Evolutionary conservation across 1,140 invertebrate species (phyloP).

Genomic region (Lepidurus arcticus): DNA sequence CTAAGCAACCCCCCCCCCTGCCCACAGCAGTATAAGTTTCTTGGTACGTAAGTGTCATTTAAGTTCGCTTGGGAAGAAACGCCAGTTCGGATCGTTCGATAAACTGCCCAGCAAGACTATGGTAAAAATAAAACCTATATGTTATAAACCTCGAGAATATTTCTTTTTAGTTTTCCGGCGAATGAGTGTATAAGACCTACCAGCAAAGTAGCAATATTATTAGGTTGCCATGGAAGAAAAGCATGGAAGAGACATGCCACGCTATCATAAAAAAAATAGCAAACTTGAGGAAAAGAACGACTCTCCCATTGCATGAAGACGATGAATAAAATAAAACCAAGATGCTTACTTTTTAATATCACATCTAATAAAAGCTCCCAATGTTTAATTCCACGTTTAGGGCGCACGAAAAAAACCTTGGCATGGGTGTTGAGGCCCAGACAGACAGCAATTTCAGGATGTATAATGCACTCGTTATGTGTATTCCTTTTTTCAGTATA

Average conservation of each 20-base stretch:
- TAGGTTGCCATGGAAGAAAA: constrained; percentile 4
- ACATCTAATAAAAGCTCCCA: background rate
- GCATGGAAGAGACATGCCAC: background rate
- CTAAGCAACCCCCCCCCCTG: too few relatives aligned
- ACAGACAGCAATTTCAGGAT: background rate
- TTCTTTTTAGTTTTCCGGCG: background rate
- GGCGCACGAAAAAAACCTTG: background rate
- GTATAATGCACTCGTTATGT: background rate
- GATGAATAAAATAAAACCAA: background rate
- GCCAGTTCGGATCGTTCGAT: background rate
- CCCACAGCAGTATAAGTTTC: too few relatives aligned
- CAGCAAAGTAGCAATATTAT: background rate
- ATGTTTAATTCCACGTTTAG: background rate
- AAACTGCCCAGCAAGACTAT: background rate
- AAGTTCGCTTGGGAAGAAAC: background rate
- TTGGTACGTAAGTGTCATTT: background rate
- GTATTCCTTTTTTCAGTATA: background rate
- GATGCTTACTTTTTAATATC: background rate
- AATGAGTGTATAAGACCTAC: background rate
- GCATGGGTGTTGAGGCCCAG: background rate
- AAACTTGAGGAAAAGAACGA: background rate
- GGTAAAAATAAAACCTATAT: background rate
- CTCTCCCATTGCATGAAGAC: background rate
- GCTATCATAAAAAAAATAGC: background rate
- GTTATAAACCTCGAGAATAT: background rate